Evolutionary conservation across 92 coral and sea anemone species (phyloP), one percentile per base, ranked within the genome.

Genomic region (Bergia sp.): DNA sequence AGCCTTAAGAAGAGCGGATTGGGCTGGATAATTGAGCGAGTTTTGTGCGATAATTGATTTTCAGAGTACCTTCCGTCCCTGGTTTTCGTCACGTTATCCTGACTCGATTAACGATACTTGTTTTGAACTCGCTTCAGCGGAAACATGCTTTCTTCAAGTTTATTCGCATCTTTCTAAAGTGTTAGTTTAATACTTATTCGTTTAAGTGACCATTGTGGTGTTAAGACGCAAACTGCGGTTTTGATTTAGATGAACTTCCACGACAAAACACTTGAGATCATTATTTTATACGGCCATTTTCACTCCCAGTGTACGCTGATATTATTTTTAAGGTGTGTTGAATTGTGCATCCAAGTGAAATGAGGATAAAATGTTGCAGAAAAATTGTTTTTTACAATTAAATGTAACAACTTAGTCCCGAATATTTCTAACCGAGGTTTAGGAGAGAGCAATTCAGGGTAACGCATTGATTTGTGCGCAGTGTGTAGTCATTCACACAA

Each of bases 1-100:
- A 69, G 66, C 66, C 21, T 36, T 65, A 82, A 84, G 29, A 71
- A 37, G 23, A 29, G 77, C 58, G 67, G 65, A 84, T 69, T 2
- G 5, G 43, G 21, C 23, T 21, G 21, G 43, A 8, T 9, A 12
- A 37, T 55, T 37, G 7, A 5, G 43, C 18, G n/a, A 12, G 43
- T 37, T 29, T 71, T 73, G 42, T 44, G 45, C 42, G 39, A 45
- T 44, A 45, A 49, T n/a, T n/a, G 13, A 23, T 45, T 9, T 49
- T 37, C 41, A 39, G 44, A 1, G 13, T 53, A 29, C 29, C 29
- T 53, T 45, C 49, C 49, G 49, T 37, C 47, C 29, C 29, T 29
- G 29, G 29, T 29, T 29, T 36, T 18, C 23, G 83, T 55, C 71
- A 38, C 85, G 84, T 80, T 18, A 53, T 18, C 58, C 16, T 12